Conservation (phyloP, 1,140 invertebrate genomes). For the Calosoma granatense region DNA sequence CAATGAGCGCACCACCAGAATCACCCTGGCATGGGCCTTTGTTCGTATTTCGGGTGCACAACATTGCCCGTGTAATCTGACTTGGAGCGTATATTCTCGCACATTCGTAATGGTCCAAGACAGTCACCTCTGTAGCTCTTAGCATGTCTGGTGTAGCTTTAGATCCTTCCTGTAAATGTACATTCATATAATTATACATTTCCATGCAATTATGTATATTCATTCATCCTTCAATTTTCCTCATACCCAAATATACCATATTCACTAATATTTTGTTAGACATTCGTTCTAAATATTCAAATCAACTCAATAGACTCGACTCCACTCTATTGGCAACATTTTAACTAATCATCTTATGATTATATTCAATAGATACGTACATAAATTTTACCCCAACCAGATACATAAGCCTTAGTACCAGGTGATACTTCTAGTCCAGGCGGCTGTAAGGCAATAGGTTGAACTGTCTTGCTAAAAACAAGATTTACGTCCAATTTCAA, state of each 20-base stretch:
- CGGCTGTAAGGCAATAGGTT: background rate
- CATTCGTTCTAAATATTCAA: too few relatives aligned
- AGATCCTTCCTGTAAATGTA: background rate
- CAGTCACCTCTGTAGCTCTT: background rate
- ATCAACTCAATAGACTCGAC: too few relatives aligned
- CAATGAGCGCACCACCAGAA: constrained; percentile 35
- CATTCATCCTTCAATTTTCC: too few relatives aligned
- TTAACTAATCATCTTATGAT: too few relatives aligned
- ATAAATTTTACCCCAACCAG: constrained; percentile 14
- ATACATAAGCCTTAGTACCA: constrained; percentile 18
- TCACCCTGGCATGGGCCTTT: constrained; percentile 32
- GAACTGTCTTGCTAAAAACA: background rate
- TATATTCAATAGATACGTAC: too few relatives aligned
- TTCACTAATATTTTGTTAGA: too few relatives aligned
- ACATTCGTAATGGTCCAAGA: background rate
- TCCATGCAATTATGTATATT: too few relatives aligned
- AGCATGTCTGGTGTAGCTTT: background rate
- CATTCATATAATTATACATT: too few relatives aligned
- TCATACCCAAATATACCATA: too few relatives aligned
- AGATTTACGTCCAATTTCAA: background rate
- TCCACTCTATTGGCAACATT: too few relatives aligned
- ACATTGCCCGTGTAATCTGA: background rate
- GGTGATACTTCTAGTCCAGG: background rate
- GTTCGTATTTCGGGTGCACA: background rate
- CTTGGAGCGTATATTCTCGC: background rate